Conservation (phyloP, 2,888 invertebrate genomes). For the Drosophila peninsularis region DNA sequence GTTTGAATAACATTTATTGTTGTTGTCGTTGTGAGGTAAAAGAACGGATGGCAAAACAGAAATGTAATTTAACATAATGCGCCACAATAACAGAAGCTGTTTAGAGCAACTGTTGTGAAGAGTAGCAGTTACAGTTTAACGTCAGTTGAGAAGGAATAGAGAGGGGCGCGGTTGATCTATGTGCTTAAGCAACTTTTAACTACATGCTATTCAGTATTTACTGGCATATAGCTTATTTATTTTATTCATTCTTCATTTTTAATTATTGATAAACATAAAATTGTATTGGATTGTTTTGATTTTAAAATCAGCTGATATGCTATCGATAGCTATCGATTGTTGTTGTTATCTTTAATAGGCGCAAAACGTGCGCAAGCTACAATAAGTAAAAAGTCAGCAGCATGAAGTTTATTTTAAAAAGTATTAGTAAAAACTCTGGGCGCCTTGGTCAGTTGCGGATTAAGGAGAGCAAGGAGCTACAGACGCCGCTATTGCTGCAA, state of each 20-base stretch:
- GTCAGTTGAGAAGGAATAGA: not conserved
- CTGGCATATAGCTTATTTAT: not conserved
- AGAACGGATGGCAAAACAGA: conserved; percentile 23
- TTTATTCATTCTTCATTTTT: not conserved
- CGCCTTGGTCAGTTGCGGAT: conserved; percentile 88
- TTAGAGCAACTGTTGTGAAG: not conserved
- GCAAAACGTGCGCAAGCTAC: conserved; percentile 36
- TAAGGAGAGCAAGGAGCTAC: conserved; percentile 85
- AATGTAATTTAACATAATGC: conserved; percentile 34
- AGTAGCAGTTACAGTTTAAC: not conserved
- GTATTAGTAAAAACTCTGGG: conserved; percentile 87
- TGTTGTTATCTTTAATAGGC: conserved; percentile 2
- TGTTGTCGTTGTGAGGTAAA: conserved; percentile 18
- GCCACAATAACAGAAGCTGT: conserved; percentile 28
- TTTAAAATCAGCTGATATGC: conserved; percentile 22
- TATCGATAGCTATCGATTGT: conserved; percentile 29
- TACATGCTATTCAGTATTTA: not conserved
- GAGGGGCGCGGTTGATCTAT: not conserved
- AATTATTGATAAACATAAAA: not conserved
- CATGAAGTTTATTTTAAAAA: conserved; percentile 91
- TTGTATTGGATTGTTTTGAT: not conserved
- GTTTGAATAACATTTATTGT: conserved; percentile 42
- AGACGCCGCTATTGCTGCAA: conserved; percentile 91
- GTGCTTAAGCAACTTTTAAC: not conserved
- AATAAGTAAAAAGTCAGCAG: conserved; percentile 43